Base-by-base conservation (phyloP, 2,113 vertebrate species). In the Lepisosteus oculatus region DNA sequence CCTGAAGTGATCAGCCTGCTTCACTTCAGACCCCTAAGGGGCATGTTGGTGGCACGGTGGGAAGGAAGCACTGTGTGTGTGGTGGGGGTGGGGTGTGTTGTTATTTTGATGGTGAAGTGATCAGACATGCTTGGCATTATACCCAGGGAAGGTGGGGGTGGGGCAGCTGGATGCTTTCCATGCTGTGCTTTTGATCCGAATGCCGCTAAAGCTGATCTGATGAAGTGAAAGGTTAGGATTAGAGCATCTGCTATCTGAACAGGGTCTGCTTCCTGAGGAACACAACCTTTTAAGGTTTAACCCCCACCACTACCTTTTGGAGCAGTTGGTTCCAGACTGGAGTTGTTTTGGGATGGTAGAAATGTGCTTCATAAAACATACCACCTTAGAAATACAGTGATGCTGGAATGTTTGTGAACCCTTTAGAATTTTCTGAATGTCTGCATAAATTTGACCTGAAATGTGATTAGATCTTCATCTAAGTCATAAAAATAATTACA, bases 201-300 rank as follows among this genome's bases (percentile, higher is more conserved):
- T 90, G 88, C 91, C 91, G 91, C 84, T 76, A 82, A 84, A 87
- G 88, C 84, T 80, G 84, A 90, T 91, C 85, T 92, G 85, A 87
- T 88, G 86, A 90, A 93, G 88, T 81, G 83, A 88, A 89, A 91
- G 91, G 90, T 91, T 89, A 87, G 80, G 77, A 80, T 81, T 71
- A 66, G 83, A 83, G 85, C 89, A 91, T 87, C 89, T 91, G 88
- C 86, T 86, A 74, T 84, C 85, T 83, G 82, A 83, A 81, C 78
- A 79, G 82, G 79, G 79, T 80, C 79, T 79, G 12, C 70, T 65
- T 79, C 79, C 76, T 76, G 64, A 72, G 69, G 70, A 80, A 62
- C 73, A 51, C 51, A 61, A 13, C 65, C 78, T 74, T 54, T 68
- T 61, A 61, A 62, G 65, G 47, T 67, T 67, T 56, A 6, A 11